Evolutionary conservation across 2,797 vertebrate genomes (phyloP), one percentile per base, ranked within the genome.

Genomic region (Macropus fuliginosus): DNA sequence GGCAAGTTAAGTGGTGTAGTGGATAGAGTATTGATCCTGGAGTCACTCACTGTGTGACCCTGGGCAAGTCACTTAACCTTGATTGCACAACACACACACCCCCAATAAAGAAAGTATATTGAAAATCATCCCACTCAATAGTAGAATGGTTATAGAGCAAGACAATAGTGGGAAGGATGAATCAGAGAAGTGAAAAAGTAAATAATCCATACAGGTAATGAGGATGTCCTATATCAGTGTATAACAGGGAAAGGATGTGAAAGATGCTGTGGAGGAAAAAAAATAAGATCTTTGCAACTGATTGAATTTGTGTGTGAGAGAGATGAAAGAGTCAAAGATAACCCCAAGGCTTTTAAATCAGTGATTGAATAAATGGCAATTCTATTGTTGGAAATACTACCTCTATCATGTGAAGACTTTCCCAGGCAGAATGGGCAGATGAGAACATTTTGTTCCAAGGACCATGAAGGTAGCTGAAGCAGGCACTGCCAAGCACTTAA

Each of bases 51-150:
- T 40, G 6, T 40, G 66, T 74, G 66, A 24, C 6, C 5, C 18
- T 40, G 16, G 66, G 18, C 66, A 74, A 74, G 18, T 74, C 18
- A 24, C 18, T 74, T 74, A 74, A 74, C n/a, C n/a, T n/a, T 40
- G 18, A 74, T 9, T 18, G n/a, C 57, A 52, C 52, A 52, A 52
- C 52, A 52, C 52, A 8, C 59, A 11, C 12, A 6, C 54, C 54
- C 91, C 93, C 91, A 74, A 92, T 81, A 90, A 91, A 95, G 94
- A 90, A 54, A 94, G 14, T 92, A 29, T 74, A 55, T 81, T 66
- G 87, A 91, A 95, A 57, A 28, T 28, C 59, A 87, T 92, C 57
- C 2, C 55, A 46, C 56, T 93, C 87, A 81, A 66, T 31, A 57
- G 40, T 52, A 95, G 74, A 95, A 54, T 94, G 91, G 24, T 56